These are phyloP conservation scores for Girardinus metallicus DNA, from an alignment of 2,797 vertebrate species.

Conservation along the genomic window DNA sequence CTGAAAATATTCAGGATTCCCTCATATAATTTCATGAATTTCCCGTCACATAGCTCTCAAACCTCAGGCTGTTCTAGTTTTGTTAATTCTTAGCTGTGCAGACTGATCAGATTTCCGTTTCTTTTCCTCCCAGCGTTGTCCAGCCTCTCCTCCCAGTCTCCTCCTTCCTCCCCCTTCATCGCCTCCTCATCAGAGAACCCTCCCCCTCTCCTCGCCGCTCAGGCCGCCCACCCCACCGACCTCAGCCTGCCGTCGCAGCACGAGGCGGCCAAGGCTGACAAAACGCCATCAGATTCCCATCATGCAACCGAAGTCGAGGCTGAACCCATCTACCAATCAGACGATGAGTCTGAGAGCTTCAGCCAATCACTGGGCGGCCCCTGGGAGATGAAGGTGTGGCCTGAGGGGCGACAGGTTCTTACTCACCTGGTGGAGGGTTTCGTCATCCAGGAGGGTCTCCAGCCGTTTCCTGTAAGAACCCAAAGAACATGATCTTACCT, in stretches of 20 bases:
- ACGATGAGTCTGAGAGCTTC: slow-evolving; percentile 37
- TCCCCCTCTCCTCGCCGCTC: slow-evolving; percentile 70
- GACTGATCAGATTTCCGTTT: neutral
- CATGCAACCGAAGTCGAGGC: neutral
- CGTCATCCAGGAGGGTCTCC: slow-evolving; percentile 96
- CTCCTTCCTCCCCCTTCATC: slow-evolving; percentile 72
- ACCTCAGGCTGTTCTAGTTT: neutral
- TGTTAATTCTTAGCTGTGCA: neutral
- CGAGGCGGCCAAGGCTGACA: slow-evolving; percentile 23
- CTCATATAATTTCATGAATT: neutral
- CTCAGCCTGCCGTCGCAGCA: slow-evolving; percentile 48
- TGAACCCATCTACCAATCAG: slow-evolving; percentile 42
- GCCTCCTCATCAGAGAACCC: slow-evolving; percentile 75
- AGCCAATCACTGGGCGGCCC: slow-evolving; percentile 38
- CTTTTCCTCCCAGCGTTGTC: slow-evolving; percentile 70
- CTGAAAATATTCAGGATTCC: neutral
- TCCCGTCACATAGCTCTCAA: neutral
- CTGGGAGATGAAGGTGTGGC: slow-evolving; percentile 71
- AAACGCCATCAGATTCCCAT: slow-evolving; percentile 16
- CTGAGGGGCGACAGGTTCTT: slow-evolving; percentile 85
- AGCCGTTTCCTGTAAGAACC: slow-evolving; percentile 90
- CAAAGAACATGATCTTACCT: too few species aligned
- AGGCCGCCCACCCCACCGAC: slow-evolving; percentile 33
- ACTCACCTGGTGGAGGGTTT: slow-evolving; percentile 98
- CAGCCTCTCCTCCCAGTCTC: slow-evolving; percentile 80